These are phyloP conservation scores for Holothuria scabra DNA, from an alignment of 53 echinoderm and acorn worm genomes.

Conservation along the genomic window DNA sequence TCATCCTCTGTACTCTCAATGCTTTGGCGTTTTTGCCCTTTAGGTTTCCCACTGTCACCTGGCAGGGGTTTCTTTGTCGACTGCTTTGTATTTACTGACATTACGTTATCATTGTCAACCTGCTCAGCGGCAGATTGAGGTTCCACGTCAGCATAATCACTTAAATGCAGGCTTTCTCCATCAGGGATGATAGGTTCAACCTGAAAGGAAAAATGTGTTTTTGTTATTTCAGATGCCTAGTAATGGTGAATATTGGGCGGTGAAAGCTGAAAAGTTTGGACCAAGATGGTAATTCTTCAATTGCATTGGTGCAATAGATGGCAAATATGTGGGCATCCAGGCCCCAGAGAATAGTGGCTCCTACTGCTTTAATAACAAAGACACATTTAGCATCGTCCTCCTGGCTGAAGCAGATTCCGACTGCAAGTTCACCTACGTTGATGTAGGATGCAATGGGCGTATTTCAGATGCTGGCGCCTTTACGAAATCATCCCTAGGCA, in stretches of 20 bases:
- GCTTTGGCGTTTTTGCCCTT: background rate
- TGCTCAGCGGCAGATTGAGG: background rate
- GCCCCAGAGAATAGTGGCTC: conserved; percentile 34
- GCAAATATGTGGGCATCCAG: conserved; percentile 39
- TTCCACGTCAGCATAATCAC: too few relatives aligned
- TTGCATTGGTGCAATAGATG: conserved; percentile 57
- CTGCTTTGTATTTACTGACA: background rate
- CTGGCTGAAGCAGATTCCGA: conserved; percentile 48
- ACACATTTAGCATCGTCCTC: conserved; percentile 41
- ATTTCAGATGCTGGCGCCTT: conserved; percentile 40
- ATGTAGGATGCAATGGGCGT: conserved; percentile 48
- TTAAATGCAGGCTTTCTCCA: too few relatives aligned
- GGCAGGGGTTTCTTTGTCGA: conserved; percentile 3
- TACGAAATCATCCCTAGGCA: background rate
- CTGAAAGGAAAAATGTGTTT: conserved; percentile 1
- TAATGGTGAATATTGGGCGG: background rate
- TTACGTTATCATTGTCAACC: background rate
- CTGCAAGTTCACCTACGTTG: conserved; percentile 49
- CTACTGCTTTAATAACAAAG: conserved; percentile 50
- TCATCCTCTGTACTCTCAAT: background rate
- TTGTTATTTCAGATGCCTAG: conserved; percentile 8
- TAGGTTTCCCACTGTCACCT: background rate
- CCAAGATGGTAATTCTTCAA: conserved; percentile 49
- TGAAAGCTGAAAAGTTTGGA: background rate
- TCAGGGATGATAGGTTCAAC: background rate